Conservation (phyloP, 1,140 invertebrate genomes). For the Eriosoma lanigerum region DNA sequence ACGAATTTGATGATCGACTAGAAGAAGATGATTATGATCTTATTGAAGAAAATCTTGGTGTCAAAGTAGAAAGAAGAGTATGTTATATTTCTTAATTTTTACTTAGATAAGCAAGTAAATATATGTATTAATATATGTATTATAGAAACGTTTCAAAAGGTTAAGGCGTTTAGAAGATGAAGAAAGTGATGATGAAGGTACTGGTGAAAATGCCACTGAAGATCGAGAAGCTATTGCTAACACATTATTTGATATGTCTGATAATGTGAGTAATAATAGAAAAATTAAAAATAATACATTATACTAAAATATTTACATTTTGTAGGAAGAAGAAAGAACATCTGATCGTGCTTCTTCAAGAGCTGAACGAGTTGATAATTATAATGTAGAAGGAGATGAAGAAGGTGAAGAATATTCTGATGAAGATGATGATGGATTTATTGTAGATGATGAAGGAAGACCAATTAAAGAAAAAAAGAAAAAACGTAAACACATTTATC, state of each 20-base stretch:
- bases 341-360: slow-evolving; percentile 66
- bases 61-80: slow-evolving; percentile 86
- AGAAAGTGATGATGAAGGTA: slow-evolving; percentile 80
- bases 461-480: slow-evolving; percentile 85
- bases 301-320: slow-evolving; percentile 4
- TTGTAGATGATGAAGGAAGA: slow-evolving; percentile 93
- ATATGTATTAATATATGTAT: background rate
- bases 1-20: slow-evolving; percentile 85
- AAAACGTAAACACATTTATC: slow-evolving; percentile 85
- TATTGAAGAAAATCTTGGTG: slow-evolving; percentile 96
- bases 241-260: slow-evolving; percentile 82
- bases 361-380: slow-evolving; percentile 68
- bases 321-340: slow-evolving; percentile 76
- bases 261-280: slow-evolving; percentile 69
- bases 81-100: slow-evolving; percentile 55
- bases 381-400: slow-evolving; percentile 68
- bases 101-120: background rate
- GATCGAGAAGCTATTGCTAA: slow-evolving; percentile 83
- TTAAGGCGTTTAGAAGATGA: slow-evolving; percentile 82
- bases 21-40: slow-evolving; percentile 98
- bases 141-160: slow-evolving; percentile 84
- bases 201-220: slow-evolving; percentile 71
- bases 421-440: slow-evolving; percentile 93
- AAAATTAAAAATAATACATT: background rate
- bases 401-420: slow-evolving; percentile 78